Conservation (phyloP, 1,140 invertebrate genomes). For the Megathymus violae region DNA sequence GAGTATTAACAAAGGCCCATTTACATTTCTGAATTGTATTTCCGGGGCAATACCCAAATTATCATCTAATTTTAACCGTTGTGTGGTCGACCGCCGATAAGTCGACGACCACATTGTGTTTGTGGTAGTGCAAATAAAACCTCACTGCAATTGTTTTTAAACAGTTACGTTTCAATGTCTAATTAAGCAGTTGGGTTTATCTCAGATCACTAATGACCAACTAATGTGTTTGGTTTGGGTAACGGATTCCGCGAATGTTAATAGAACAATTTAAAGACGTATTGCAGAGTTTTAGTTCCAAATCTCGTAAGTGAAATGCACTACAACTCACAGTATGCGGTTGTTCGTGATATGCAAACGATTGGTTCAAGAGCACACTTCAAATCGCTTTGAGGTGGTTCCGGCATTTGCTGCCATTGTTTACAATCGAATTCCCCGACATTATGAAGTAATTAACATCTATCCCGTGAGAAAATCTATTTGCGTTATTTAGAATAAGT, state of each 20-base stretch:
- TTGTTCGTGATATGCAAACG: constrained; percentile 79
- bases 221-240: neutral
- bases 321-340: constrained; percentile 26
- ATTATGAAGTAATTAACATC: constrained; percentile 2
- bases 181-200: constrained; percentile 3
- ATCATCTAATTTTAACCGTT: constrained; percentile 65
- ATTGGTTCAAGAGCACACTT: constrained; percentile 62
- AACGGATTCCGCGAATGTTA: neutral
- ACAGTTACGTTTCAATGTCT: constrained; percentile 2
- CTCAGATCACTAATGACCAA: neutral
- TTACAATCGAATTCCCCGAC: constrained; percentile 49
- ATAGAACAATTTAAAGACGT: no score
- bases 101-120: constrained; percentile 22
- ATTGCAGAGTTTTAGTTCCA: neutral
- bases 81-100: constrained; percentile 57
- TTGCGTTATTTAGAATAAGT: constrained; percentile 27
- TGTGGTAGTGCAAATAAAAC: constrained; percentile 20
- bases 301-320: constrained; percentile 15
- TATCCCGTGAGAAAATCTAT: constrained; percentile 50
- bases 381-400: constrained; percentile 52
- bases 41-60: constrained; percentile 71
- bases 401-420: constrained; percentile 74
- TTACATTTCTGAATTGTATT: constrained; percentile 76
- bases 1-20: constrained; percentile 69
- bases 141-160: constrained; percentile 9